Evolutionary conservation across 2,113 vertebrate genomes (phyloP).

Genomic region (Cacatua alba): DNA sequence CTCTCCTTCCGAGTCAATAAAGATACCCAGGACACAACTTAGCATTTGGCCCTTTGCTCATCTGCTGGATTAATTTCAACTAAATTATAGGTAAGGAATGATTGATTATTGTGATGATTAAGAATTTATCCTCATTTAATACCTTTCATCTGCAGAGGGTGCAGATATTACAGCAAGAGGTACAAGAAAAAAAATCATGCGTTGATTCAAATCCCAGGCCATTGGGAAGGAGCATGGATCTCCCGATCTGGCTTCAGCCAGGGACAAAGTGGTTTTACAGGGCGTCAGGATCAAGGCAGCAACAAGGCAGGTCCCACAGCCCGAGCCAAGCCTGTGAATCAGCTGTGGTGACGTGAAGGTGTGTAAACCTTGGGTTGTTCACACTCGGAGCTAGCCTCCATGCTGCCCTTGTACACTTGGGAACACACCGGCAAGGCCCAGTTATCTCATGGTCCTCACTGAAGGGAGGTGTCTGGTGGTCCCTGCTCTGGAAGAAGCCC

Average conservation of each 20-base stretch:
- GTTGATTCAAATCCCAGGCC: background rate
- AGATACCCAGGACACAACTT: constrained; percentile 51
- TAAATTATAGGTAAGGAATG: constrained; percentile 61
- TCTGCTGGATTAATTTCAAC: constrained; percentile 57
- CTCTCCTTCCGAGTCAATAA: constrained; percentile 53
- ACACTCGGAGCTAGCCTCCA: background rate
- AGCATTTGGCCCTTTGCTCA: constrained; percentile 47
- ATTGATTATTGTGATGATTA: constrained; percentile 67
- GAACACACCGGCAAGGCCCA: background rate
- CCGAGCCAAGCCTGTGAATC: background rate
- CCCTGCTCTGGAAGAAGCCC: background rate
- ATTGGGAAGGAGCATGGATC: background rate
- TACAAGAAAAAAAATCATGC: background rate
- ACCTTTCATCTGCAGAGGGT: constrained; percentile 46
- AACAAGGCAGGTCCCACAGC: background rate
- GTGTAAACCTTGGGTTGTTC: background rate
- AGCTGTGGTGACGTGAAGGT: background rate
- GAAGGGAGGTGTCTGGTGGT: background rate
- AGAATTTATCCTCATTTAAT: constrained; percentile 68
- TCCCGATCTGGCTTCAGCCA: background rate
- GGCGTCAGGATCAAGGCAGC: background rate
- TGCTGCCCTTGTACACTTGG: background rate
- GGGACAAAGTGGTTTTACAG: background rate
- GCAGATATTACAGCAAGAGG: background rate
- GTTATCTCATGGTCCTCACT: background rate